phyloP scores from a whole-genome alignment of 2,888 invertebrate genomes.

The Agriopis leucophaearia region DNA sequence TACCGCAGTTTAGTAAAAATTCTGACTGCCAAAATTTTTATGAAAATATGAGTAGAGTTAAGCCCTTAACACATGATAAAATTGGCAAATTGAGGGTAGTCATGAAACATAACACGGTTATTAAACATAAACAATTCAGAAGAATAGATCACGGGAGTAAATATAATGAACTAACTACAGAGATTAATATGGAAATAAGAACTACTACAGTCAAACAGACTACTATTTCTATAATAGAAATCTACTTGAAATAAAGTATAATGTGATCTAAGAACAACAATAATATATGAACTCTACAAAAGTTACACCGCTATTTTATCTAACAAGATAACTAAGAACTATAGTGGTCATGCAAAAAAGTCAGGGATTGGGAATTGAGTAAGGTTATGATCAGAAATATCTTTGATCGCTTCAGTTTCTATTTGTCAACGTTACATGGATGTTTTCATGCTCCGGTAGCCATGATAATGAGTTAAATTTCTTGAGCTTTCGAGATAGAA shows the following conservation, averaged over 20 bases:
- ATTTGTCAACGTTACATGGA: conserved; percentile 12
- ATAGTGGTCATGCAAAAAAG: conserved; percentile 34
- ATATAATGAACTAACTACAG: conserved; percentile 30
- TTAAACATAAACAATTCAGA: conserved; percentile 2
- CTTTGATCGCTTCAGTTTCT: conserved; percentile 13
- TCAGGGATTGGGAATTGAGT: conserved; percentile 21
- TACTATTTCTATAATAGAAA: conserved; percentile 27
- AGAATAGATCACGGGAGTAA: conserved; percentile 11
- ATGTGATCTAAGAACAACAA: conserved; percentile 33
- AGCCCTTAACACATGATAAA: background rate
- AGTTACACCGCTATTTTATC: conserved; percentile 23
- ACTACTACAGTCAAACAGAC: conserved; percentile 17
- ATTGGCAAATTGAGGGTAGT: conserved; percentile 5
- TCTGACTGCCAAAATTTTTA: background rate
- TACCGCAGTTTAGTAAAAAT: too few species aligned
- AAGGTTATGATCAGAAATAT: conserved; percentile 24
- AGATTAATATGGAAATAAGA: conserved; percentile 25
- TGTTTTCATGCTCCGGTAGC: conserved; percentile 30
- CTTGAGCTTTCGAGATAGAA: conserved; percentile 16
- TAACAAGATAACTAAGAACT: conserved; percentile 33
- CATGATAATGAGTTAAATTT: conserved; percentile 27
- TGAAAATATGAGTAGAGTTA: background rate
- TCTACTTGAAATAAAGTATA: conserved; percentile 23
- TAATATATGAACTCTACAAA: conserved; percentile 34
- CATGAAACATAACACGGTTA: background rate